These are phyloP conservation scores for Zonitis immaculata DNA, from an alignment of 2,888 invertebrate genomes.

Conservation along the genomic window DNA sequence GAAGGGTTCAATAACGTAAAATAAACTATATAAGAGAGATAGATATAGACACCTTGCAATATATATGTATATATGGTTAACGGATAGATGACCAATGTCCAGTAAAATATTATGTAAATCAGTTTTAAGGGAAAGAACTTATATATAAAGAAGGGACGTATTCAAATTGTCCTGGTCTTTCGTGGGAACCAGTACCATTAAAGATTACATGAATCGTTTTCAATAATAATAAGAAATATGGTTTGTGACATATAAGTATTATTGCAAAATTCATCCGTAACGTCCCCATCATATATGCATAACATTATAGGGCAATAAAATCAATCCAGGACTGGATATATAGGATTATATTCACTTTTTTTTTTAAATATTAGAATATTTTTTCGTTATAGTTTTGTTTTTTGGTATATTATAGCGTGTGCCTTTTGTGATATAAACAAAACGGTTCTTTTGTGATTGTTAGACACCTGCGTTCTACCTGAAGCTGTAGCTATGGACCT, in stretches of 20 bases:
- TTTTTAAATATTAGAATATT: neutral
- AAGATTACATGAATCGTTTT: conserved; percentile 19
- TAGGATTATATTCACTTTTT: neutral
- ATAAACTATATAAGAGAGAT: neutral
- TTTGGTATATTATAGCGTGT: conserved; percentile 14
- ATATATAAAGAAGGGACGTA: conserved; percentile 33
- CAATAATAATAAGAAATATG: conserved; percentile 15
- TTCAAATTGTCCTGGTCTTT: conserved; percentile 36
- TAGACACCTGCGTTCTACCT: conserved; percentile 16
- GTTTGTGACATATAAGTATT: conserved; percentile 7
- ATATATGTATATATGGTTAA: too few relatives aligned
- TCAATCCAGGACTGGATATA: neutral
- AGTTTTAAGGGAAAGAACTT: conserved; percentile 28
- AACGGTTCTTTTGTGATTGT: conserved; percentile 4
- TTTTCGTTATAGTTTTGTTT: conserved; percentile 9
- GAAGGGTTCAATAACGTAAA: conserved; percentile 15
- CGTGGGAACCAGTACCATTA: conserved; percentile 36
- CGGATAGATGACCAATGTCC: conserved; percentile 43
- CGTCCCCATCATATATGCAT: conserved; percentile 8
- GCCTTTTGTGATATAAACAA: conserved; percentile 16
- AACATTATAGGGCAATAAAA: neutral
- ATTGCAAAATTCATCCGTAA: conserved; percentile 18
- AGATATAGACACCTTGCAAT: conserved; percentile 20
- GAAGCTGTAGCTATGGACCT: conserved; percentile 18
- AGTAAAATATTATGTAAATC: conserved; percentile 44